Conservation (phyloP, 1,140 invertebrate genomes). For the Plectrocnemia conspersa region DNA sequence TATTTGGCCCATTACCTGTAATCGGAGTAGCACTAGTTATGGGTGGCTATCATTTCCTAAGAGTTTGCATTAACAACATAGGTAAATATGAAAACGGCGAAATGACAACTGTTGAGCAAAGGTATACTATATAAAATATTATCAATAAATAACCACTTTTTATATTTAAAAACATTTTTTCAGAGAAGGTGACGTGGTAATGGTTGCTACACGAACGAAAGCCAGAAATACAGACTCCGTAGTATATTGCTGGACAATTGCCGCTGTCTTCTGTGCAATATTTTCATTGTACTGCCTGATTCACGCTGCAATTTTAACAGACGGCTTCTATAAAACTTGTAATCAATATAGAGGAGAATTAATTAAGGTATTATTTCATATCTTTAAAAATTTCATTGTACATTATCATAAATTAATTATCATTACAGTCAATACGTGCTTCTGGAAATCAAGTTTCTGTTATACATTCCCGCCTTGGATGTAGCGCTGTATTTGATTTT, state of each 20-base stretch:
- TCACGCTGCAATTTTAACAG: constrained; percentile 58
- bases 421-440: constrained; percentile 51
- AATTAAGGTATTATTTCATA: constrained; percentile 45
- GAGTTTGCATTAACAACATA: constrained; percentile 57
- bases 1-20: constrained; percentile 55
- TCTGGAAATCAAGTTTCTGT: constrained; percentile 55
- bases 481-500: constrained; percentile 64
- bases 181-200: constrained; percentile 55
- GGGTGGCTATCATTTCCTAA: constrained; percentile 60
- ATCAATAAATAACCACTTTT: constrained; percentile 4
- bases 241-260: constrained; percentile 59
- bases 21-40: constrained; percentile 54
- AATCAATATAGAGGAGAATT: constrained; percentile 58
- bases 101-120: constrained; percentile 51
- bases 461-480: constrained; percentile 60
- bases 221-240: constrained; percentile 47
- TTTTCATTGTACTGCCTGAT: constrained; percentile 57
- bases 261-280: constrained; percentile 52
- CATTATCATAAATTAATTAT: neutral
- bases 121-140: constrained; percentile 42
- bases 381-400: constrained; percentile 6
- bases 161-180: constrained; percentile 21
- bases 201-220: constrained; percentile 52
- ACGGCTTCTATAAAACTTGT: constrained; percentile 64
- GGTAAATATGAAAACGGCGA: constrained; percentile 50